Conservation (phyloP, 1,140 invertebrate species). For the Epicauta chinensis region DNA sequence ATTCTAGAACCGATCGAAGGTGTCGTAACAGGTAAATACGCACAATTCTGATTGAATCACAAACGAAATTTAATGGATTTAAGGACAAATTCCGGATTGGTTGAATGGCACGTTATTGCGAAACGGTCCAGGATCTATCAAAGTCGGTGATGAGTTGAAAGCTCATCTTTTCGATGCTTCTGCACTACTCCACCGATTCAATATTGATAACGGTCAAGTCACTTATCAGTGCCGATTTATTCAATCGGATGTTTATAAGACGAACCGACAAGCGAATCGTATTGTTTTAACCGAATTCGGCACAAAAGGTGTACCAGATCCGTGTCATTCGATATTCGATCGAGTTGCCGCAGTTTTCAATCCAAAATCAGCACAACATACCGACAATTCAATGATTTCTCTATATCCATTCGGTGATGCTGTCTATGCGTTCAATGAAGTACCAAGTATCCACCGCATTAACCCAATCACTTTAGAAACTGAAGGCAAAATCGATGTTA, state of each 20-base stretch:
- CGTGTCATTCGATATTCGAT: constrained; percentile 69
- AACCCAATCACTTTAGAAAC: constrained; percentile 63
- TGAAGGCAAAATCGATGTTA: constrained; percentile 57
- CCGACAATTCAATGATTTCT: constrained; percentile 82
- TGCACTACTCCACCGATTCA: constrained; percentile 65
- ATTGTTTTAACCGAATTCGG: constrained; percentile 84
- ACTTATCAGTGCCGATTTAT: constrained; percentile 79
- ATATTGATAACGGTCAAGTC: constrained; percentile 60
- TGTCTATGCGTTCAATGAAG: constrained; percentile 76
- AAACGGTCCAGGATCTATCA: constrained; percentile 78
- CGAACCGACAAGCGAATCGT: constrained; percentile 65
- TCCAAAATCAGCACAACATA: too few relatives aligned
- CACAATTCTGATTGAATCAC: too few relatives aligned
- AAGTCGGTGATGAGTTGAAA: constrained; percentile 69
- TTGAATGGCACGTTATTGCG: constrained; percentile 68
- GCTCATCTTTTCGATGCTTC: constrained; percentile 83
- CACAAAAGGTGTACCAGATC: constrained; percentile 66
- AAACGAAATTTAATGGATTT: constrained; percentile 12
- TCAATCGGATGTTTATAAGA: constrained; percentile 65
- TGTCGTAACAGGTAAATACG: constrained; percentile 47
- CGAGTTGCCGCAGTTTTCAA: too few relatives aligned
- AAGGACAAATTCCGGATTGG: constrained; percentile 70
- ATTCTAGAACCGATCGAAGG: constrained; percentile 60
- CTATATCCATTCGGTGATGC: constrained; percentile 83
- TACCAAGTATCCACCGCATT: constrained; percentile 70